phyloP scores from a whole-genome alignment of 2,888 invertebrate genomes.

The Lepetodrilus schrolli region DNA sequence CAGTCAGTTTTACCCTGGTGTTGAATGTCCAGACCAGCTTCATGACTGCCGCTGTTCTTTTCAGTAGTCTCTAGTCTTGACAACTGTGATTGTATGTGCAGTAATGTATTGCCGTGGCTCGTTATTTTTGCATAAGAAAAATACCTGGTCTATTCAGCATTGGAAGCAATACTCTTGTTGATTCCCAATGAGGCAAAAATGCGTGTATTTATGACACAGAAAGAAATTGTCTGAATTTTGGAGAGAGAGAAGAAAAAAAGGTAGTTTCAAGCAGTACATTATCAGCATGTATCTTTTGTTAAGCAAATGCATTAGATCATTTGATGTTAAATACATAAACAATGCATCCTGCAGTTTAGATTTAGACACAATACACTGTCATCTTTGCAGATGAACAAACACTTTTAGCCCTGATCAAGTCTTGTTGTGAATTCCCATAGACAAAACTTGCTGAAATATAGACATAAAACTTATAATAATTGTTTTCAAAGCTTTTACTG shows the following conservation, averaged over 20 bases:
- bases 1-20: neutral
- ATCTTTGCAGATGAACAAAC: too few relatives aligned
- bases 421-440: too few relatives aligned
- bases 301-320: too few relatives aligned
- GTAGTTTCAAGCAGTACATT: neutral
- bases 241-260: conserved; percentile 2
- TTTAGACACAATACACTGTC: too few relatives aligned
- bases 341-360: too few relatives aligned
- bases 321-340: too few relatives aligned
- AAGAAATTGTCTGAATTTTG: too few relatives aligned
- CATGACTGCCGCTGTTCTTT: neutral
- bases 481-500: too few relatives aligned
- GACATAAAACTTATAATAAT: too few relatives aligned
- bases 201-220: too few relatives aligned
- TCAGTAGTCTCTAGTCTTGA: neutral
- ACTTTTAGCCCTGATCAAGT: too few relatives aligned
- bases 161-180: neutral
- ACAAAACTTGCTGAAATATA: too few relatives aligned
- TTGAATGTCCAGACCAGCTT: neutral
- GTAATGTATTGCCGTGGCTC: neutral
- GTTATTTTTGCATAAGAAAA: neutral
- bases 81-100: neutral
- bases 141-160: neutral
- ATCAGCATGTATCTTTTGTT: neutral
- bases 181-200: neutral